phyloP scores from a whole-genome alignment of 2,113 vertebrate genomes.

The Percina caprodes region DNA sequence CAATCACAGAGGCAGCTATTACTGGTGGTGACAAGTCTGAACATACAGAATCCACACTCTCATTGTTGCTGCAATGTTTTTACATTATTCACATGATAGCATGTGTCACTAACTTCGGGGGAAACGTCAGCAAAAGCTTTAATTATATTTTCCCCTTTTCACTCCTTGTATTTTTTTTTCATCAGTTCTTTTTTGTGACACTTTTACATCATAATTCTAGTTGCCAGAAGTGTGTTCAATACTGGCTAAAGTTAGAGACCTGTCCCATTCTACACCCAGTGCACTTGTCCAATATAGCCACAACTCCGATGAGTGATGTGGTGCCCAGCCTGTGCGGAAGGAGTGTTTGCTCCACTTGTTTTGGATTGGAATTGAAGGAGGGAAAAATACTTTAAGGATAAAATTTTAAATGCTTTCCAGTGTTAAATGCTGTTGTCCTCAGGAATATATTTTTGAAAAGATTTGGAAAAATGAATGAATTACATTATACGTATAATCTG shows the following conservation, averaged over 20 bases:
- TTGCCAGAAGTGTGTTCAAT: conserved; percentile 31
- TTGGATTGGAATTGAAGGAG: conserved; percentile 76
- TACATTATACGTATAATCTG: conserved; percentile 65
- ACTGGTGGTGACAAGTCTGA: conserved; percentile 70
- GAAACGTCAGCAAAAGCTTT: conserved; percentile 37
- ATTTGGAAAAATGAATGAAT: conserved; percentile 66
- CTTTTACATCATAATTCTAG: conserved; percentile 36
- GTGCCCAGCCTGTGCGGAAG: conserved; percentile 69
- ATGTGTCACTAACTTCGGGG: conserved; percentile 44
- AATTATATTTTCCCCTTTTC: conserved; percentile 26
- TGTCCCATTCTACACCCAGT: conserved; percentile 42
- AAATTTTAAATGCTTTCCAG: conserved; percentile 74
- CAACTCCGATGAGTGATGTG: conserved; percentile 67
- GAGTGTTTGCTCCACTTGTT: conserved; percentile 75
- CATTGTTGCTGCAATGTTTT: conserved; percentile 51
- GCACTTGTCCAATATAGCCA: conserved; percentile 54
- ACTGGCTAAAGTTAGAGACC: conserved; percentile 22
- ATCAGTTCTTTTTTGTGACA: conserved; percentile 45
- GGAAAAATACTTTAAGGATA: conserved; percentile 52
- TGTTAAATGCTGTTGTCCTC: conserved; percentile 80
- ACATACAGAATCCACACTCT: conserved; percentile 64
- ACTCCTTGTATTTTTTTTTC: conserved; percentile 47
- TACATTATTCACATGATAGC: conserved; percentile 45
- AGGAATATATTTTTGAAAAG: conserved; percentile 75
- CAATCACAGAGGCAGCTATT: conserved; percentile 81